Evolutionary conservation across 2,113 vertebrate genomes (phyloP), one percentile per base, ranked within the genome.

Genomic region (Bufo bufo): DNA sequence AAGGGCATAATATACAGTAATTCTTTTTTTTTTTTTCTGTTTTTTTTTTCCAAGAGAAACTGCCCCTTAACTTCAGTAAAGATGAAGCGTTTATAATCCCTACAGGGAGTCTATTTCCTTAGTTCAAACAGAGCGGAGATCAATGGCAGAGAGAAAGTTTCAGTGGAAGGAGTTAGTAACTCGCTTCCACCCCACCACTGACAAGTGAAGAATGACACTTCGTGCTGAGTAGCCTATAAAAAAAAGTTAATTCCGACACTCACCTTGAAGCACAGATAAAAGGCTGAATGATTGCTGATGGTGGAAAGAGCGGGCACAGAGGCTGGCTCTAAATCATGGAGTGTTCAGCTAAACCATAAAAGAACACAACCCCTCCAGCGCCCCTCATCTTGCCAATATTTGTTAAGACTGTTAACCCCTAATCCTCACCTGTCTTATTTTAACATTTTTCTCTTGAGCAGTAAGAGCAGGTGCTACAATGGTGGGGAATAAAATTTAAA

Each of bases 271-370:
- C 19, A 59, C 6, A 45, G 0, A 16, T 52, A 78, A 80, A 47
- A 56, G 52, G 33, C 43, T 85, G 74, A 9, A 3, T 49, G 50
- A 89, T 45, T 33, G 79, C 77, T 86, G 61, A 77, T 0, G 59
- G 75, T 19, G 13, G 23, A 43, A 85, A 47, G 13, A 0, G 0
- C 3, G 3, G 56, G 43, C 2, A 23, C 56, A n/a, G 0, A 11
- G 33, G 87, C 77, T 33, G 23, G n/a, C 10, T 0, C 86, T 63
- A 0, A 58, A 88, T 61, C 2, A 52, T 20, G 10, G 87, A 63
- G 72, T 78, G 82, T 78, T 87, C 78, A 72, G 19, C 78, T 89
- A 89, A 89, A 89, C 81, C 77, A 61, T 59, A 77, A 78, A 84
- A 84, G 58, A 69, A 66, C 87, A 84, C 72, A 78, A 83, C 81